A percentile compares a stretch with the other conserved stretches of the same genome.
These are phyloP conservation scores for Gambusia affinis DNA, from an alignment of 2,113 vertebrate genomes.

Conservation along the genomic window DNA sequence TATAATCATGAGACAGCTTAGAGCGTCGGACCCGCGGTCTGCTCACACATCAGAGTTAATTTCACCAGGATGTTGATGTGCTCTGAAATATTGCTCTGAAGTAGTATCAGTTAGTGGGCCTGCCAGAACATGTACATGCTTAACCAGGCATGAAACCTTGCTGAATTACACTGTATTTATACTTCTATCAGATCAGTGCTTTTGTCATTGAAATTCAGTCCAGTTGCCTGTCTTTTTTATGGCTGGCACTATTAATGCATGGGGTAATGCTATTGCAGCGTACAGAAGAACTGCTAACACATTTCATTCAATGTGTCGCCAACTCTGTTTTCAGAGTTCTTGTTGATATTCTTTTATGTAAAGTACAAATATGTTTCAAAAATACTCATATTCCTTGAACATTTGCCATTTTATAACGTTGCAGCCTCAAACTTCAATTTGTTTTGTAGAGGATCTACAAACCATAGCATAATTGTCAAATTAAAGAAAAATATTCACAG, in stretches of 20 bases:
- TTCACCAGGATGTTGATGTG: slow-evolving; percentile 70
- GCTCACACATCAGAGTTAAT: slow-evolving; percentile 76
- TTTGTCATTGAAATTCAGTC: slow-evolving; percentile 73
- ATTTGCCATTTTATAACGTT: background rate
- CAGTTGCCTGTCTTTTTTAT: slow-evolving; percentile 61
- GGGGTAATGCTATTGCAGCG: slow-evolving; percentile 46
- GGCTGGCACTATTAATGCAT: slow-evolving; percentile 64
- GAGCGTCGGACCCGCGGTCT: slow-evolving; percentile 62
- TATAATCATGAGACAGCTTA: slow-evolving; percentile 76
- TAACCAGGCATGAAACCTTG: slow-evolving; percentile 79
- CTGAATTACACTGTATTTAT: slow-evolving; percentile 76
- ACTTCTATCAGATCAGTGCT: slow-evolving; percentile 72
- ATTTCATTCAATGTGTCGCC: slow-evolving; percentile 55
- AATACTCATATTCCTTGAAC: background rate
- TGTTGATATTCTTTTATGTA: background rate
- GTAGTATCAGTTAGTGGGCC: slow-evolving; percentile 72
- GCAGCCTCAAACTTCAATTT: background rate
- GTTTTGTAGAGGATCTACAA: background rate
- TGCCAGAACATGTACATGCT: slow-evolving; percentile 75
- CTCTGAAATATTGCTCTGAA: slow-evolving; percentile 73
- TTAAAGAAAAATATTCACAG: background rate
- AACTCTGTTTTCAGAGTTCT: background rate
- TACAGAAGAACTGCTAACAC: slow-evolving; percentile 43
- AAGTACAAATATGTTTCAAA: background rate
- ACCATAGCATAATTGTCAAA: background rate